Percentiles rank a stretch among this genome's conserved stretches.
phyloP scores from a whole-genome alignment of 1,140 invertebrate genomes.

The Lepidurus couesii region DNA sequence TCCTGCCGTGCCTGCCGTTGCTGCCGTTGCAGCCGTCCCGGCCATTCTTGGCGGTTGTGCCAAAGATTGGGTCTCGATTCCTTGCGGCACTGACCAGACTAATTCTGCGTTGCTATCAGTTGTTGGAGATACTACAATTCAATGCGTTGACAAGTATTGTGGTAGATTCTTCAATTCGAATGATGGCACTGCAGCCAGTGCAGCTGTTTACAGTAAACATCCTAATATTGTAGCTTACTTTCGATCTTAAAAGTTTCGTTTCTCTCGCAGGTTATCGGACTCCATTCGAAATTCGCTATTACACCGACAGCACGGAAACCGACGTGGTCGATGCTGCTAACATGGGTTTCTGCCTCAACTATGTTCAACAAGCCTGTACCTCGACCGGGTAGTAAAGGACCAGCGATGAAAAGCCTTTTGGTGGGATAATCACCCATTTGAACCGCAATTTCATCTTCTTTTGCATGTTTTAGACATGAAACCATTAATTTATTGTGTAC shows the following conservation, averaged over 20 bases:
- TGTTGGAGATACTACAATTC: neutral
- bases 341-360: slow-evolving; percentile 39
- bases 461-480: too few species aligned
- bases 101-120: slow-evolving; percentile 24
- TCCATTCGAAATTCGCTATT: slow-evolving; percentile 38
- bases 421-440: too few species aligned
- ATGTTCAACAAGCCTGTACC: slow-evolving; percentile 39
- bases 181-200: neutral
- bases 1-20: too few species aligned
- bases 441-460: too few species aligned
- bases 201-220: slow-evolving; percentile 31
- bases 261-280: slow-evolving; percentile 35
- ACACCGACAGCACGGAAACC: slow-evolving; percentile 36
- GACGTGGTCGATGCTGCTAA: slow-evolving; percentile 28
- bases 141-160: slow-evolving; percentile 38
- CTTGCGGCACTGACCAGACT: slow-evolving; percentile 35
- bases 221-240: neutral
- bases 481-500: too few species aligned
- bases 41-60: slow-evolving; percentile 22
- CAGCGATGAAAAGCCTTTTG: neutral
- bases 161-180: slow-evolving; percentile 36
- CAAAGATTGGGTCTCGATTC: slow-evolving; percentile 38
- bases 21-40: neutral
- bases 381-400: neutral
- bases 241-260: neutral